Evolutionary conservation across 2,888 invertebrate species (phyloP).

Genomic region (Epistrophella euchroma): DNA sequence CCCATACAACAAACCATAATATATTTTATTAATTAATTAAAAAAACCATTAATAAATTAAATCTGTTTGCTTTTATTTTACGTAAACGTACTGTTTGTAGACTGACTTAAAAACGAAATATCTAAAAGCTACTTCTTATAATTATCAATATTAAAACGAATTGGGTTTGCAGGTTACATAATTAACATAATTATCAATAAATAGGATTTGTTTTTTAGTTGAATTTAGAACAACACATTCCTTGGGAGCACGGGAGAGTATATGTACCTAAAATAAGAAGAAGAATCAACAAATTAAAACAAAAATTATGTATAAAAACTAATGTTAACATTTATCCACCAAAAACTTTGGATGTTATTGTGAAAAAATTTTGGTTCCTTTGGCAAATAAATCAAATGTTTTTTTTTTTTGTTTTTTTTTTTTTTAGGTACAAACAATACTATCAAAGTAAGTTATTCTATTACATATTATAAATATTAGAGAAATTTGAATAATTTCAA

Average conservation of each 20-base stretch:
- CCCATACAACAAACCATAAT: neutral
- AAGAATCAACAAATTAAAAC: slow-evolving; percentile 44
- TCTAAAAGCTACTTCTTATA: slow-evolving; percentile 71
- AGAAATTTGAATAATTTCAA: slow-evolving; percentile 44
- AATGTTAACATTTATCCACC: slow-evolving; percentile 24
- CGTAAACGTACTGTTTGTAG: slow-evolving; percentile 53
- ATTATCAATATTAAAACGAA: slow-evolving; percentile 60
- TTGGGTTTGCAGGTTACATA: slow-evolving; percentile 41
- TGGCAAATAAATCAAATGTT: slow-evolving; percentile 55
- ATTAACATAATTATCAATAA: slow-evolving; percentile 74
- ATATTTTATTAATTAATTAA: neutral
- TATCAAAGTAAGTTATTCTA: slow-evolving; percentile 38
- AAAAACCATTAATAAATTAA: neutral
- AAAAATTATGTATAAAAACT: slow-evolving; percentile 28
- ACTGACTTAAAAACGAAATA: slow-evolving; percentile 64
- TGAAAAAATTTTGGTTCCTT: slow-evolving; percentile 54
- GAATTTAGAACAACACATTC: slow-evolving; percentile 51
- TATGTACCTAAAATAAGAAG: slow-evolving; percentile 41
- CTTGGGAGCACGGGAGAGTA: slow-evolving; percentile 36
- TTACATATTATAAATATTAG: slow-evolving; percentile 15
- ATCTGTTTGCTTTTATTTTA: slow-evolving; percentile 62
- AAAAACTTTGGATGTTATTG: slow-evolving; percentile 51
- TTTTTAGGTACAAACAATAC: slow-evolving; percentile 61
- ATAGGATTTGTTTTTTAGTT: slow-evolving; percentile 55
- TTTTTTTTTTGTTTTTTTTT: slow-evolving; percentile 27